Evolutionary conservation across 2,797 vertebrate species (phyloP), one percentile per base, ranked within the genome.

Genomic region (Benthosema pterotum): DNA sequence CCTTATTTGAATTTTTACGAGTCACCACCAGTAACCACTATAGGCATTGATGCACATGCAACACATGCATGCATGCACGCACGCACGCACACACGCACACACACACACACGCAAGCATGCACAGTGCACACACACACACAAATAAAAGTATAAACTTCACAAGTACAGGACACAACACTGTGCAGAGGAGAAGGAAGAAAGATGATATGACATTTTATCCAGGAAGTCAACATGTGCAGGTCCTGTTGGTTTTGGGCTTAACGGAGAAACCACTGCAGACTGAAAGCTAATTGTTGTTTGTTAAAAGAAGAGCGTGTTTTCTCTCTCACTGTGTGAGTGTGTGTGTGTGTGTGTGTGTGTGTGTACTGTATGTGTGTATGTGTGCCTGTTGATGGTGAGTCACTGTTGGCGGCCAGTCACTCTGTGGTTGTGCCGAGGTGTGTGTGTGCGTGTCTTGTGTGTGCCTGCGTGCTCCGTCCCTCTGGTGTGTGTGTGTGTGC

Each of bases 401-500:
- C 87, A 88, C 70, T 76, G 74, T 76, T 75, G 80, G 82, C 81
- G 83, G 86, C 83, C 83, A 82, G 80, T 87, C 49, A 63, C 80
- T 85, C 80, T 87, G 85, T 88, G 83, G 85, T 88, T 82, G 82
- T 87, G 87, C 85, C 72, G 85, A 87, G 58, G 70, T 63, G 71
- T 55, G 55, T 56, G 32, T 56, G 54, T 56, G 15, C 13, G 16
- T 19, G 38, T 16, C n/a, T n/a, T n/a, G 54, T 74, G 64, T 69
- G 7, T 77, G 63, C n/a, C n/a, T n/a, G n/a, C n/a, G n/a, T n/a
- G n/a, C n/a, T n/a, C n/a, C n/a, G n/a, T n/a, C n/a, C n/a, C n/a
- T n/a, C n/a, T n/a, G n/a, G n/a, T 71, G 78, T 77, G 77, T 64
- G 66, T 65, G 59, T 18, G 32, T 18, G 54, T 13, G 54, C 19